Percentiles rank a stretch among this genome's conserved stretches.
Conservation (phyloP, 2,113 vertebrate species). For the Onychorhynchus coronatus region DNA sequence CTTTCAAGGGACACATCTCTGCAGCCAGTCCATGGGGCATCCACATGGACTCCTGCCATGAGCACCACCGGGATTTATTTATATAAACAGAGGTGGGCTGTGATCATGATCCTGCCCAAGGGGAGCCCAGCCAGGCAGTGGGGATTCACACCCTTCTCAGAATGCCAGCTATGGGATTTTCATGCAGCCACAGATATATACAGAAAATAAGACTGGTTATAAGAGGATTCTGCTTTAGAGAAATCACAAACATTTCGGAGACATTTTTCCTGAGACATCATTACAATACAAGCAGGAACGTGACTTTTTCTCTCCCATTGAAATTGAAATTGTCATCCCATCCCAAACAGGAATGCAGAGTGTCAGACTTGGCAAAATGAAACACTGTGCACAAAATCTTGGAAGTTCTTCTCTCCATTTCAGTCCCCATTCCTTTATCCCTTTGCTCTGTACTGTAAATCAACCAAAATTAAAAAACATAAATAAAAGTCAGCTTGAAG, state of each 20-base stretch:
- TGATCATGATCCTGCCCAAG: not conserved
- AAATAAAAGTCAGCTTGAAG: not conserved
- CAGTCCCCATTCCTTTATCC: not conserved
- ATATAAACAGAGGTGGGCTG: not conserved
- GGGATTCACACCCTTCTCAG: not conserved
- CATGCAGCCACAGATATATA: not conserved
- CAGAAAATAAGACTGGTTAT: not conserved
- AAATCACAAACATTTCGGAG: not conserved
- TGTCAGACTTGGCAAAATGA: not conserved
- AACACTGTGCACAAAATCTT: not conserved
- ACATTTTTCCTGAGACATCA: not conserved
- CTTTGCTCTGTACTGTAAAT: not conserved
- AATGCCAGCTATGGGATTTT: not conserved
- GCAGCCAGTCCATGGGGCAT: not conserved
- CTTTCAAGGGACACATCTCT: not conserved
- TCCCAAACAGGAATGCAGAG: not conserved
- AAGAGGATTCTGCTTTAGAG: not conserved
- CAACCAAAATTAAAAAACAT: slow-evolving; percentile 4
- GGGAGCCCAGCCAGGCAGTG: not conserved
- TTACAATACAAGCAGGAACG: not conserved
- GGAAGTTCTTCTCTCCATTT: not conserved
- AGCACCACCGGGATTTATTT: not conserved
- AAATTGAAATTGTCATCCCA: not conserved
- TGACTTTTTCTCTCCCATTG: not conserved
- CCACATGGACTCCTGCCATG: accelerated